These are phyloP conservation scores for Callipepla squamata DNA, from an alignment of 2,113 vertebrate species.

Conservation along the genomic window DNA sequence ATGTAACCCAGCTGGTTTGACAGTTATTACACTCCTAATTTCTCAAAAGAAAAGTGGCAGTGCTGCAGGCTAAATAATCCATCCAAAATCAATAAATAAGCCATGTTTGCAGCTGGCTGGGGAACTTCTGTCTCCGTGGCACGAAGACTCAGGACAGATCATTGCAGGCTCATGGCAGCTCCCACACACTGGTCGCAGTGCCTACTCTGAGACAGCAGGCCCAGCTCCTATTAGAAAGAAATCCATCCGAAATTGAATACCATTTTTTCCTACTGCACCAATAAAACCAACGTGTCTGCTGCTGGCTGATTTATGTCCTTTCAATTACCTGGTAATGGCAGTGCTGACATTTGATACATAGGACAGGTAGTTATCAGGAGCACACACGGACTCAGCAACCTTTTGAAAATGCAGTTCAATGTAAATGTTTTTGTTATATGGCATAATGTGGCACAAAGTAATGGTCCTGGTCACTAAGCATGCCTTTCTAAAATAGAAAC, in stretches of 20 bases:
- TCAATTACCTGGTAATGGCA: background rate
- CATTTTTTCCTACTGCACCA: background rate
- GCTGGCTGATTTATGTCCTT: background rate
- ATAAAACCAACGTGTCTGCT: background rate
- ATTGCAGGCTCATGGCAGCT: fast-evolving
- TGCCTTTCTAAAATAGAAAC: background rate
- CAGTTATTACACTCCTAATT: background rate
- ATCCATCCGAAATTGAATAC: background rate
- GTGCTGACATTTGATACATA: background rate
- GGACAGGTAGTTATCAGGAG: background rate
- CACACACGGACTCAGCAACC: background rate
- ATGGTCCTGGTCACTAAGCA: background rate
- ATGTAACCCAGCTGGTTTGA: background rate
- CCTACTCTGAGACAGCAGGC: background rate
- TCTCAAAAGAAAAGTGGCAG: background rate
- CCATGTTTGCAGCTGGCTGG: background rate
- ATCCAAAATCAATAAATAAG: background rate
- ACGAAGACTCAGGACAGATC: background rate
- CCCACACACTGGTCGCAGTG: fast-evolving
- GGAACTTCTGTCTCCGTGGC: fast-evolving
- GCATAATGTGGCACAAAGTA: background rate
- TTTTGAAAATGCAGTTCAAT: background rate
- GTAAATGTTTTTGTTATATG: background rate
- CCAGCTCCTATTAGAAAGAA: background rate
- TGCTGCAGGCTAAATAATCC: background rate